Base-by-base conservation (phyloP, 2,797 vertebrate genomes). In the Schizopygopsis malacanthus region DNA sequence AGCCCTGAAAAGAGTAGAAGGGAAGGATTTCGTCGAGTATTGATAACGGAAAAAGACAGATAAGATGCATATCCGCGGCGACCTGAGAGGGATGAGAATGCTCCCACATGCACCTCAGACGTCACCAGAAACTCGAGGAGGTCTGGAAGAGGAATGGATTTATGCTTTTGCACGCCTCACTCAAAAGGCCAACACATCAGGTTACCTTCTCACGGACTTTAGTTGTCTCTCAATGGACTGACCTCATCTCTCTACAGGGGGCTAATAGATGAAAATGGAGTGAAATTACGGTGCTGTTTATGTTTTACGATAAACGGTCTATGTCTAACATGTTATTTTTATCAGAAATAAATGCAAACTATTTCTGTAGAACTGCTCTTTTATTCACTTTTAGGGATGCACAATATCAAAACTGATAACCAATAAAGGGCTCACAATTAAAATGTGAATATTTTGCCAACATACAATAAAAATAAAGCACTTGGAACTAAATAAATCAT, bases 21-120 rank as follows among this genome's bases (percentile, higher is more conserved):
- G 61, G 33, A 88, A 87, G 79, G 81, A 90, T 92, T 87, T 84
- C 72, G 75, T 79, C 25, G 25, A 86, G 88, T 88, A 87, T 89
- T 88, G 86, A 91, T 91, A 81, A 91, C 25, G 88, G 89, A 91
- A 93, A 93, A 90, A 92, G 89, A 84, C 90, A 80, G 90, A 91
- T 85, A 65, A 50, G 85, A 88, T 85, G 77, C 86, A 45, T 45
- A 73, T 54, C 79, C 59, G 15, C 4, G 25, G 81, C 3, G 79
- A 87, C 70, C 75, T 54, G 61, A 85, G 84, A 75, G 79, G 83
- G 43, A 71, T 73, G 39, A 85, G 47, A 80, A 77, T 72, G 16
- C 71, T 81, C 69, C 28, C 61, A 81, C 81, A 88, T 80, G 79
- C 72, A 47, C 28, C 45, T 82, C 39, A 20, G 69, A 86, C 85